Evolutionary conservation across 2,797 vertebrate species (phyloP).

Genomic region (Smutsia temminckii): DNA sequence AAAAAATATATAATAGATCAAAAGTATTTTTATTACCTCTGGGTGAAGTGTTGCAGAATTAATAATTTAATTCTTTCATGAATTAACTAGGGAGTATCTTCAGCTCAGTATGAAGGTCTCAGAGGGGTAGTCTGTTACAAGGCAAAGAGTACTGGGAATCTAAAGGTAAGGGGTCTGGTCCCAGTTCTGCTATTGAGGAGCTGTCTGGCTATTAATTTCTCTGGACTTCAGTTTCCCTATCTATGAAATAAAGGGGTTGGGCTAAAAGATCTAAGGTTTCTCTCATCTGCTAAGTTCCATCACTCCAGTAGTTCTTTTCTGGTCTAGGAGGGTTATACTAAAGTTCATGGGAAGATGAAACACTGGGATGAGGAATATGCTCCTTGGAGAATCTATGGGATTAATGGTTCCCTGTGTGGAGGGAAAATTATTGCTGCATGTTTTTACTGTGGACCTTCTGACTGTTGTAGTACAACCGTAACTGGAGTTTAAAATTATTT

Average conservation of each 20-base stretch:
- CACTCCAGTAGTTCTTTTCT: background rate
- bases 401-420: background rate
- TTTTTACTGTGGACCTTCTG: background rate
- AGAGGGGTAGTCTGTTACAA: background rate
- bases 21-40: background rate
- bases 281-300: background rate
- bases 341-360: background rate
- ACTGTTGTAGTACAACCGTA: background rate
- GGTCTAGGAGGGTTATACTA: background rate
- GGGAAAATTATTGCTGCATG: background rate
- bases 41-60: background rate
- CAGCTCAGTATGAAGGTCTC: background rate
- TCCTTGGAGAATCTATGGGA: background rate
- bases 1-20: background rate
- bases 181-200: background rate
- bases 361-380: background rate
- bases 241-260: background rate
- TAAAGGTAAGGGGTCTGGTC: background rate
- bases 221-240: background rate
- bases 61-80: constrained; percentile 41
- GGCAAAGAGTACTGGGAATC: background rate
- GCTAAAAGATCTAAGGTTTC: background rate
- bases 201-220: background rate
- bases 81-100: background rate
- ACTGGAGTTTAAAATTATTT: constrained; percentile 62